Evolutionary conservation across 2,797 vertebrate species (phyloP), one percentile per base, ranked within the genome.

Genomic region (Diglossa cyanea): DNA sequence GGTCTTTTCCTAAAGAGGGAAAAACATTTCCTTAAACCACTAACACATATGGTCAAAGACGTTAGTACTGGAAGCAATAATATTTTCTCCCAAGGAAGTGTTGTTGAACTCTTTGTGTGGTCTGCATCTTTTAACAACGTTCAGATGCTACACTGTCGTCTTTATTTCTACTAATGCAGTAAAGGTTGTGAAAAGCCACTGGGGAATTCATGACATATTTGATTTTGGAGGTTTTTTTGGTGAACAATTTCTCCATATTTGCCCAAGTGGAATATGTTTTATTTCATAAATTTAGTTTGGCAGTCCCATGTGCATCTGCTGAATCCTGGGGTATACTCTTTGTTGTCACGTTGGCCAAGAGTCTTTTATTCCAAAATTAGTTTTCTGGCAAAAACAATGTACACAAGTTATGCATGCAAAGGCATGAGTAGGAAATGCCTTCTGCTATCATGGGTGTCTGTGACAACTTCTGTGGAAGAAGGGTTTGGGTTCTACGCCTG

Each of bases 81-180:
- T 87, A 73, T 90, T 93, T 95, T 91, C 91, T 97, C 88, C 93
- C 83, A 93, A 81, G 86, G 77, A 95, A 91, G 82, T 76, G 94
- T 94, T 92, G 82, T 94, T 97, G 95, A 91, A 85, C 93, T 89
- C 66, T 93, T 91, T 98, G 94, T 98, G 96, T 97, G 96, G 95
- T 97, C 95, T 95, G 94, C 90, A 65, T 94, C 76, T 68, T 95
- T 97, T 97, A 98, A 97, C 96, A 93, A 92, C 81, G 79, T 96
- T 93, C 96, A 97, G 92, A 96, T 96, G 95, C 91, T 94, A 42
- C 79, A 60, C 71, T 91, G 93, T 77, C 78, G 91, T 95, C 93
- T 94, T 62, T 71, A 91, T 90, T 91, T 81, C 86, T 96, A 74
- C 88, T 87, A 95, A 83, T 96, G 79, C 67, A 96, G 53, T 93